Base-by-base conservation (phyloP, 2,888 invertebrate species). In the Anoncus sp. region DNA sequence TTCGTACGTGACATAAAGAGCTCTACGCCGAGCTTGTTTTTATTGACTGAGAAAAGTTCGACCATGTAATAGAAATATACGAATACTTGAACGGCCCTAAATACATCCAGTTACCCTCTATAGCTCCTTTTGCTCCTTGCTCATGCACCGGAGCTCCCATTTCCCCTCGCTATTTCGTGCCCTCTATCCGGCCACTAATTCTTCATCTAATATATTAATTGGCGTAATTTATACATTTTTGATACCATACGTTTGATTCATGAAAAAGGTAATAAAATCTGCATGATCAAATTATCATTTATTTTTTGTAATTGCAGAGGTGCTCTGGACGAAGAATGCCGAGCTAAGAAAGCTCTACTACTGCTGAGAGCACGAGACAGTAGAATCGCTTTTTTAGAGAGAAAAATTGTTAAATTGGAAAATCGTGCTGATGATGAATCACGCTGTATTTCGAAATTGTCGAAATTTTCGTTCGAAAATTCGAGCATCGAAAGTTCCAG, bases 291-390 rank as follows among this genome's bases (percentile, higher is more conserved):
- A 27, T 16, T 10, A 3, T 51, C 24, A 51, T 18, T 55, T 35
- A n/a, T 20, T 5, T 35, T 47, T 77, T 24, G 67, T 31, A 35
- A 49, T 83, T 83, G 18, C 84, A 87, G 86, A n/a, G 79, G 79
- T 27, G 82, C 83, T 2, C 45, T 81, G 75, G 80, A 85, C 31
- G 86, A 86, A 47, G 85, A 86, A 47, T 59, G 62, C 12, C 75
- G 85, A 5, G 84, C 86, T 0, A 79, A 77, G 14, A 83, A 85
- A 27, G 83, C 85, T 2, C 75, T 87, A 0, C 55, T 73, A n/a
- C 67, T 87, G 2, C 49, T 86, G 47, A 79, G 78, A 65, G 71
- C 81, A 2, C 81, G 84, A 1, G 85, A 86, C 57, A 81, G 75
- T 10, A 81, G 71, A 35, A 87, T 87, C 4, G 81, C 83, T 1